Evolutionary conservation across 2,797 vertebrate species (phyloP).

Genomic region (Sparus aurata): DNA sequence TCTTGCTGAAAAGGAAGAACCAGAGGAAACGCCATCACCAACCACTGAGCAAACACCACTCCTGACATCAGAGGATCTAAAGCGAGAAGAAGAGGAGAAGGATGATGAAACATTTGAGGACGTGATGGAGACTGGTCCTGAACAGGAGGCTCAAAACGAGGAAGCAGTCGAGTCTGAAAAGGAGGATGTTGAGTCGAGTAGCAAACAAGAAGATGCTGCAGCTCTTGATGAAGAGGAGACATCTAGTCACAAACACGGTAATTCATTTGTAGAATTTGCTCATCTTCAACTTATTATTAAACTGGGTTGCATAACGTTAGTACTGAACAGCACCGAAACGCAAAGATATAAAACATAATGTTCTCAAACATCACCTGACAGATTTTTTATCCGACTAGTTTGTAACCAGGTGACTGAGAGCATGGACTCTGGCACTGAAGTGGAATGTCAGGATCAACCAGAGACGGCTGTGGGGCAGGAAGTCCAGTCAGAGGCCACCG

Average conservation of each 20-base stretch:
- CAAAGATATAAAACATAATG: background rate
- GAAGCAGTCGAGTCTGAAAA: slow-evolving; percentile 16
- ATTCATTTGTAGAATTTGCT: slow-evolving; percentile 7
- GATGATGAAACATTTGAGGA: slow-evolving; percentile 39
- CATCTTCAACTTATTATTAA: background rate
- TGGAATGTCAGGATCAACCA: slow-evolving; percentile 23
- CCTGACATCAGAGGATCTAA: slow-evolving; percentile 27
- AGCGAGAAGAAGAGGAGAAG: slow-evolving; percentile 35
- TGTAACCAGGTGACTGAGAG: slow-evolving; percentile 46
- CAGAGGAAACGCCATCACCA: slow-evolving; percentile 33
- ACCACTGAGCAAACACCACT: slow-evolving; percentile 32
- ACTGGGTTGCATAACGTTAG: background rate
- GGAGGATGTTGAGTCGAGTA: slow-evolving; percentile 16
- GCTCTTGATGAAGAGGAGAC: slow-evolving; percentile 28
- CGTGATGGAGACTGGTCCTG: slow-evolving; percentile 12
- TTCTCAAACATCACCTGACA: background rate
- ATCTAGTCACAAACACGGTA: slow-evolving; percentile 43
- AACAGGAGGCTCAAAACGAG: slow-evolving; percentile 27
- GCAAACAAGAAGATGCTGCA: slow-evolving; percentile 35
- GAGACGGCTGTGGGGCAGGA: slow-evolving; percentile 5
- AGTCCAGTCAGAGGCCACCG: slow-evolving; percentile 31
- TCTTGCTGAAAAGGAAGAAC: slow-evolving; percentile 46
- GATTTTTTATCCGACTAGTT: slow-evolving; percentile 40
- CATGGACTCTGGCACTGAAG: background rate
- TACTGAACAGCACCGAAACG: background rate